These are phyloP conservation scores for Pseudococcus jackbeardsleyi DNA, from an alignment of 2,888 invertebrate species.

Conservation along the genomic window DNA sequence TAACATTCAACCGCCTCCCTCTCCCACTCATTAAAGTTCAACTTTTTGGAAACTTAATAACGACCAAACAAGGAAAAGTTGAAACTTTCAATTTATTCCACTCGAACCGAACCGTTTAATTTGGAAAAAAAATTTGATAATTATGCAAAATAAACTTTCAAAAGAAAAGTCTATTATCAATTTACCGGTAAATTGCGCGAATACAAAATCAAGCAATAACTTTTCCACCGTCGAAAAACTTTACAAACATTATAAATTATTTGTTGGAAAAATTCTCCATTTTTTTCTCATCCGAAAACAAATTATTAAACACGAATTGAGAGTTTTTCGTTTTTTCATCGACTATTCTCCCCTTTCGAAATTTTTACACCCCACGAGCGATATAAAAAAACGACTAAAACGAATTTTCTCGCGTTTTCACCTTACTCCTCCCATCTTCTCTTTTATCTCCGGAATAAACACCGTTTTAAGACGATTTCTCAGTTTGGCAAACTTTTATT, in stretches of 20 bases:
- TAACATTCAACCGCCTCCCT: too few relatives aligned
- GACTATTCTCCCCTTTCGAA: background rate
- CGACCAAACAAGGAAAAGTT: too few relatives aligned
- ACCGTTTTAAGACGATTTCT: background rate
- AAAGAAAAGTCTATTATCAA: too few relatives aligned
- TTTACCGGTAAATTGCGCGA: too few relatives aligned
- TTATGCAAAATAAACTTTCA: too few relatives aligned
- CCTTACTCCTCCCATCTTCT: background rate
- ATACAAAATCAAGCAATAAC: too few relatives aligned
- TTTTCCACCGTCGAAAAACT: background rate
- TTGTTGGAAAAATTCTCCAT: background rate
- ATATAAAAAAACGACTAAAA: background rate
- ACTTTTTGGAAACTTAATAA: too few relatives aligned
- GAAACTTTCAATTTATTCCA: too few relatives aligned
- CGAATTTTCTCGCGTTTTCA: background rate
- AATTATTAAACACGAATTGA: background rate
- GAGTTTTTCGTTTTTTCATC: background rate
- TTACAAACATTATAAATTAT: background rate
- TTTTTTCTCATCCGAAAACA: background rate
- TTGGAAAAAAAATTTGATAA: too few relatives aligned
- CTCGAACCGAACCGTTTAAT: too few relatives aligned
- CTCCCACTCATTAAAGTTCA: too few relatives aligned
- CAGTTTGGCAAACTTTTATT: background rate
- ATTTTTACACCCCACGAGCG: background rate
- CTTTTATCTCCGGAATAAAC: background rate